Evolutionary conservation across 2,113 vertebrate species (phyloP).

Genomic region (Colaptes auratus): DNA sequence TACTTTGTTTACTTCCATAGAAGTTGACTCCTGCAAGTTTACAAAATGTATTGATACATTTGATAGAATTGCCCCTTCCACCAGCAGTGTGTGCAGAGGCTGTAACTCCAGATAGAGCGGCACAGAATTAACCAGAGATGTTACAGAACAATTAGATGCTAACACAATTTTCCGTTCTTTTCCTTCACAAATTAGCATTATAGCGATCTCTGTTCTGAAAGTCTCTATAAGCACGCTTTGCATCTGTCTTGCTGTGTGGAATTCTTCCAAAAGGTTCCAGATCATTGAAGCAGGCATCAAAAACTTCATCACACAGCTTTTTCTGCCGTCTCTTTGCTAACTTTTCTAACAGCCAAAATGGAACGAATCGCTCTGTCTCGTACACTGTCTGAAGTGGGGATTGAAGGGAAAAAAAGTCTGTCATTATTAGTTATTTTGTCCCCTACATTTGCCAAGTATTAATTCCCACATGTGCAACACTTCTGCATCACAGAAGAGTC

Average conservation of each 20-base stretch:
- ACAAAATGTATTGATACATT: background rate
- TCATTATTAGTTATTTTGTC: background rate
- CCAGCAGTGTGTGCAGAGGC: background rate
- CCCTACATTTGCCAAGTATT: background rate
- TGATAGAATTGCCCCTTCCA: background rate
- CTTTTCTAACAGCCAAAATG: slow-evolving; percentile 91
- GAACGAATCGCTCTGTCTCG: slow-evolving; percentile 89
- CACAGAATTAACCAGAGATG: background rate
- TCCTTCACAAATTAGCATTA: slow-evolving; percentile 84
- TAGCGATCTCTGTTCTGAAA: slow-evolving; percentile 90
- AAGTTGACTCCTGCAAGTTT: background rate
- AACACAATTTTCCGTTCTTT: background rate
- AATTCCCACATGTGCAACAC: background rate
- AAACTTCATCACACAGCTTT: slow-evolving; percentile 93
- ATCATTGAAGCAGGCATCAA: slow-evolving; percentile 93
- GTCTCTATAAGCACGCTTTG: slow-evolving; percentile 86
- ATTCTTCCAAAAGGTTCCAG: slow-evolving; percentile 93
- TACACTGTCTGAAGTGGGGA: slow-evolving; percentile 81
- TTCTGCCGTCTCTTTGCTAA: slow-evolving; percentile 84
- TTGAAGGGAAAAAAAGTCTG: background rate
- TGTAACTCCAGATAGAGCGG: background rate
- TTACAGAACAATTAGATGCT: background rate
- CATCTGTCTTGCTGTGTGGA: slow-evolving; percentile 86
- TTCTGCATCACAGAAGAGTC: background rate
- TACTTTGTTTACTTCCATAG: background rate